Evolutionary conservation across 2,888 invertebrate species (phyloP).

Genomic region (Clepsis dumicolana): DNA sequence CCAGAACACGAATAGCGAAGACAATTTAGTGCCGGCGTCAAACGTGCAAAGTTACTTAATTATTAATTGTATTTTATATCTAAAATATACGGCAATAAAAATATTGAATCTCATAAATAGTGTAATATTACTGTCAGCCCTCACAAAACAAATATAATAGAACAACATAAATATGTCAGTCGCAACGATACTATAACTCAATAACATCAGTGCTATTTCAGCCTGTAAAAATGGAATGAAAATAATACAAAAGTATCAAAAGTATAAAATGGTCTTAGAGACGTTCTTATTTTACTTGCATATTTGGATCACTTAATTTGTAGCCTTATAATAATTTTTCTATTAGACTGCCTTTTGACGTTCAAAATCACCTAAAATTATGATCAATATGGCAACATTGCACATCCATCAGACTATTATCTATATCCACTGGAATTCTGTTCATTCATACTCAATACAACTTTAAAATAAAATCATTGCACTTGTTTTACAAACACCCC

Average conservation of each 20-base stretch:
- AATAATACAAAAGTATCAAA: slow-evolving; percentile 59
- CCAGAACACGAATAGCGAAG: not conserved
- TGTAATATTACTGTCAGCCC: slow-evolving; percentile 43
- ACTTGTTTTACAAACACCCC: slow-evolving; percentile 13
- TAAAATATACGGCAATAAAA: slow-evolving; percentile 30
- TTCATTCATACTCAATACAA: not conserved
- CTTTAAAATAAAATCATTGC: slow-evolving; percentile 34
- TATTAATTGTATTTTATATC: slow-evolving; percentile 13
- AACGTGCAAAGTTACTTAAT: slow-evolving; percentile 6
- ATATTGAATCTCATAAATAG: slow-evolving; percentile 28
- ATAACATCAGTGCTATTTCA: slow-evolving; percentile 28
- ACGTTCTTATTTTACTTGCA: slow-evolving; percentile 20
- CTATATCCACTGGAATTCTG: not conserved
- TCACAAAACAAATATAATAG: slow-evolving; percentile 47
- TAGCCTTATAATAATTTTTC: not conserved
- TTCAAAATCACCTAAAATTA: not conserved
- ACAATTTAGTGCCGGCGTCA: not conserved
- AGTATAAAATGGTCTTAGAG: slow-evolving; percentile 53
- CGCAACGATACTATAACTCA: slow-evolving; percentile 59
- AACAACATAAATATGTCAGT: slow-evolving; percentile 65
- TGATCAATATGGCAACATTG: slow-evolving; percentile 15
- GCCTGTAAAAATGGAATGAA: slow-evolving; percentile 42
- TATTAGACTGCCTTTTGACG: not conserved
- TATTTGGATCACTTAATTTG: not conserved
- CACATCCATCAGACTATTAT: slow-evolving; percentile 5